Percentiles rank a stretch among this genome's conserved stretches.
phyloP scores from a whole-genome alignment of 2,888 invertebrate genomes.

The Zootermopsis nevadensis region DNA sequence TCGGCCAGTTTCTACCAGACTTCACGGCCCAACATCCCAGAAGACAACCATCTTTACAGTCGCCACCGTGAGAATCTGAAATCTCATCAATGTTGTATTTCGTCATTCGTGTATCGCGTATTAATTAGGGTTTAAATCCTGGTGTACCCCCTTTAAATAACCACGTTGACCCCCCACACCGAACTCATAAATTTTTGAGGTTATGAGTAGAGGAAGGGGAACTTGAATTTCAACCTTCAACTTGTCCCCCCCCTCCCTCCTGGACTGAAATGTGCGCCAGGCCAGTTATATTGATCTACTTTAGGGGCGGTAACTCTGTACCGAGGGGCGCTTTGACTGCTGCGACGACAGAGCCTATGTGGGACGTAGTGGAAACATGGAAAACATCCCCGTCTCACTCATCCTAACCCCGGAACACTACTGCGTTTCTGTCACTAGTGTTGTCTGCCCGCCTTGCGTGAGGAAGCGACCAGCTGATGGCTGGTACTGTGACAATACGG shows the following conservation, averaged over 20 bases:
- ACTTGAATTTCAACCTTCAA: not conserved
- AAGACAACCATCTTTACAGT: too few species aligned
- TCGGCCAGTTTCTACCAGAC: too few species aligned
- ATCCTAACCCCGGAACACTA: not conserved
- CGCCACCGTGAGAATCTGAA: too few species aligned
- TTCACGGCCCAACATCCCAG: too few species aligned
- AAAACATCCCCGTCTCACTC: not conserved
- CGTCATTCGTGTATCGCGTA: too few species aligned
- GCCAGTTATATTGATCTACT: conserved; percentile 9
- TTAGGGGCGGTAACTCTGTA: not conserved
- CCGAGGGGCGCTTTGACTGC: not conserved
- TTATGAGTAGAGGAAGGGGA: not conserved
- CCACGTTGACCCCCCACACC: not conserved
- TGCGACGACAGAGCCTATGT: not conserved
- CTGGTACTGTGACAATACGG: not conserved
- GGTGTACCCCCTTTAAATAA: not conserved
- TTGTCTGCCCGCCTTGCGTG: not conserved
- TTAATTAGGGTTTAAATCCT: not conserved
- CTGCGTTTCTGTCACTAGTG: not conserved
- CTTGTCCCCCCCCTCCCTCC: not conserved
- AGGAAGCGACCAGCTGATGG: not conserved
- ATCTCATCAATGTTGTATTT: too few species aligned
- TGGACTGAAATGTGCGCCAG: not conserved
- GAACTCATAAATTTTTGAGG: not conserved
- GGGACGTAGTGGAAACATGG: not conserved